phyloP scores from a whole-genome alignment of 2,888 invertebrate genomes.

The Zygogramma bicolorata region DNA sequence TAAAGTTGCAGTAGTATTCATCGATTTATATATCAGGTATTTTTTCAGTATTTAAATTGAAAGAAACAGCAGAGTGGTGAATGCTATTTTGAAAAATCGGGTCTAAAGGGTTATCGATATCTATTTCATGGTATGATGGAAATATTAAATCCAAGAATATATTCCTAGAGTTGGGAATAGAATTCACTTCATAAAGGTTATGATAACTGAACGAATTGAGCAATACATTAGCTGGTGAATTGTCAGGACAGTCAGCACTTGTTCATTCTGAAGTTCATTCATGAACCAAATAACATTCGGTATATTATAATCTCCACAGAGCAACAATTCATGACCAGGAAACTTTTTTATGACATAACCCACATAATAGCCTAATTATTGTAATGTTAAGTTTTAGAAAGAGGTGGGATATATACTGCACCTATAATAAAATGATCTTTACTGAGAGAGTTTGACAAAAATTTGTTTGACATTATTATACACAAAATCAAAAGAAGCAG shows the following conservation, averaged over 20 bases:
- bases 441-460: too few species aligned
- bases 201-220: neutral
- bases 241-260: neutral
- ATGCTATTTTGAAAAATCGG: too few species aligned
- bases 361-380: slow-evolving; percentile 1
- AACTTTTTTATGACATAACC: neutral
- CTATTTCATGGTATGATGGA: neutral
- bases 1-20: neutral
- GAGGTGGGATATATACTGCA: neutral
- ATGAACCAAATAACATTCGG: too few species aligned
- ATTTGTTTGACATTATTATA: slow-evolving; percentile 4
- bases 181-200: neutral
- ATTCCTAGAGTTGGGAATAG: slow-evolving; percentile 5
- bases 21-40: slow-evolving; percentile 5
- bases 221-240: neutral
- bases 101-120: neutral
- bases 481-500: neutral
- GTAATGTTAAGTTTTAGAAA: neutral
- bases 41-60: slow-evolving; percentile 4
- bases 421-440: neutral
- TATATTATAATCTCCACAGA: too few species aligned
- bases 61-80: neutral
- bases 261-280: too few species aligned
- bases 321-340: too few species aligned
- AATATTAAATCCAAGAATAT: too few species aligned